phyloP scores from a whole-genome alignment of 2,797 vertebrate species.

The Cyclura pinguis region DNA sequence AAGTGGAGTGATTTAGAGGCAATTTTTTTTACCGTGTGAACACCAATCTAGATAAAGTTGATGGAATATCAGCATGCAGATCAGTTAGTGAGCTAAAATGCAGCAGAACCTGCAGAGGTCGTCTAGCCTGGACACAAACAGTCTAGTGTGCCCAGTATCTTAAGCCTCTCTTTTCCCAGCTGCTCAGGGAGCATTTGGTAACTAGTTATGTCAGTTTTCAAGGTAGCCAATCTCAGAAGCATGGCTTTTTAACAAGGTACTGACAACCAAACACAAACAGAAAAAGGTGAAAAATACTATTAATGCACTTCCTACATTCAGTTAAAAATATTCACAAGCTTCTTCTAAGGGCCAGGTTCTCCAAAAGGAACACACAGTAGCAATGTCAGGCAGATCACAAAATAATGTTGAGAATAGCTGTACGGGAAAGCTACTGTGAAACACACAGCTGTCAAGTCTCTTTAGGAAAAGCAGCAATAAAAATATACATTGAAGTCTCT shows the following conservation, averaged over 20 bases:
- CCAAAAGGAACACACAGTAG: background rate
- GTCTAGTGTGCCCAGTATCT: background rate
- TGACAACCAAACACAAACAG: background rate
- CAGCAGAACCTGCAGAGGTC: background rate
- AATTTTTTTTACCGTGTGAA: background rate
- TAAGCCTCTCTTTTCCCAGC: background rate
- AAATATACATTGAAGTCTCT: background rate
- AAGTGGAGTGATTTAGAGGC: background rate
- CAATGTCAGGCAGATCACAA: background rate
- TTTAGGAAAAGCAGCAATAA: background rate
- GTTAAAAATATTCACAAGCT: background rate
- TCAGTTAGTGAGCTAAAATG: background rate
- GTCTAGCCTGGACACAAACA: background rate
- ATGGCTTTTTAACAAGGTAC: conserved; percentile 6
- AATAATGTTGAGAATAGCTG: background rate
- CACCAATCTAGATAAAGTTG: background rate
- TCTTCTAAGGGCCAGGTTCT: background rate
- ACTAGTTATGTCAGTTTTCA: conserved; percentile 19
- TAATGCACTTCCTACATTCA: background rate
- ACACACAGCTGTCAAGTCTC: background rate
- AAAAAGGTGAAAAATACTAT: background rate
- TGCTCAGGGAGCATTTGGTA: background rate
- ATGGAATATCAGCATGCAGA: background rate
- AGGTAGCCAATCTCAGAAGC: conserved; percentile 4
- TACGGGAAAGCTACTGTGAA: background rate